Conservation (phyloP, 2,888 invertebrate species). For the Sepioteuthis lessoniana region DNA sequence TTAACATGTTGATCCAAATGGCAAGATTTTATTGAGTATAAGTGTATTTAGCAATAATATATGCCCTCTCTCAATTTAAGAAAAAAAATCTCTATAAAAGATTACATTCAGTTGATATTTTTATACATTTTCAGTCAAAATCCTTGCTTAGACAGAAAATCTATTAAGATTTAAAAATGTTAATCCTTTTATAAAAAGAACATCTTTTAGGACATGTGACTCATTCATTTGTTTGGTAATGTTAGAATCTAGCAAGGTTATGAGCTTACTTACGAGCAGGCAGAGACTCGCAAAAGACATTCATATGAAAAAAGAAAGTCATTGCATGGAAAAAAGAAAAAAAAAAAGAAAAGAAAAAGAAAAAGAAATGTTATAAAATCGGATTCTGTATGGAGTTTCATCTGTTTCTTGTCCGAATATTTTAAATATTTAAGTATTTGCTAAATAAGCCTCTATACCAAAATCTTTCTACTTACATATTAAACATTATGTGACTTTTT, state of each 20-base stretch:
- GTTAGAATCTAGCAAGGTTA: neutral
- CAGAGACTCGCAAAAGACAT: neutral
- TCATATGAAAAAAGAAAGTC: neutral
- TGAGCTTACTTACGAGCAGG: neutral
- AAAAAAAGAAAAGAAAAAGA: too few species aligned
- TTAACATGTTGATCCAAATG: neutral
- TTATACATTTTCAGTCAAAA: neutral
- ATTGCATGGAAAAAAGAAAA: too few species aligned
- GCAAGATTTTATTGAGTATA: neutral
- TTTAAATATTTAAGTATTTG: neutral
- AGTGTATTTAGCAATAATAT: neutral
- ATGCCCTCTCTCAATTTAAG: neutral
- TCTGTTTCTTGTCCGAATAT: neutral
- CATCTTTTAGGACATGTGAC: neutral
- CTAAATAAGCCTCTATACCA: neutral
- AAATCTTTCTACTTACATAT: neutral
- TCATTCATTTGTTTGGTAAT: neutral
- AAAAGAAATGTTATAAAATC: too few species aligned
- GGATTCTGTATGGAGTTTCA: neutral
- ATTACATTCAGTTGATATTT: neutral
- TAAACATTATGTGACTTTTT: too few species aligned
- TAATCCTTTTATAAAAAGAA: conserved; percentile 21
- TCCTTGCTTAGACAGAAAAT: conserved; percentile 10
- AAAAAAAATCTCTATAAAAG: neutral
- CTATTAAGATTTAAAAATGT: neutral